Evolutionary conservation across 2,797 vertebrate species (phyloP).

Genomic region (Mergus octosetaceus): DNA sequence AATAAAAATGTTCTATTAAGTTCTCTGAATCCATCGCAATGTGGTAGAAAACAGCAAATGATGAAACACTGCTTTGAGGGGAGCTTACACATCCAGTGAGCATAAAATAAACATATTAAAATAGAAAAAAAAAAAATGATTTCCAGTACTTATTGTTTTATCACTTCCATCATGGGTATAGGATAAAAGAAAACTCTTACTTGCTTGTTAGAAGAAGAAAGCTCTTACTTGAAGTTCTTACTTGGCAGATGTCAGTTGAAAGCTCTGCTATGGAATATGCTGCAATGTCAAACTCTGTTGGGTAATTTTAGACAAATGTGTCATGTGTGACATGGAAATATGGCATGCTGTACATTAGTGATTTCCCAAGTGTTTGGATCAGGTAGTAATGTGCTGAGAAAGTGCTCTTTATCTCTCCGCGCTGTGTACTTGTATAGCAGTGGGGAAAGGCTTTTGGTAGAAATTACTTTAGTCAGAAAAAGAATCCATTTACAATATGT

Average conservation of each 20-base stretch:
- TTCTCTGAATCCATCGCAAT: constrained; percentile 53
- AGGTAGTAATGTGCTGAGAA: constrained; percentile 89
- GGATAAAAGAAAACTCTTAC: constrained; percentile 87
- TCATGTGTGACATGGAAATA: constrained; percentile 90
- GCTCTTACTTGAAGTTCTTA: constrained; percentile 80
- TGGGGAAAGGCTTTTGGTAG: constrained; percentile 83
- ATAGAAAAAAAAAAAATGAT: not conserved
- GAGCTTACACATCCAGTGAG: constrained; percentile 60
- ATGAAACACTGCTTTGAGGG: constrained; percentile 62
- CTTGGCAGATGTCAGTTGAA: constrained; percentile 85
- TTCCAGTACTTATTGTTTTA: constrained; percentile 81
- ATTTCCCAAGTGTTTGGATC: constrained; percentile 87
- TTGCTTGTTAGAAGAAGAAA: constrained; percentile 84
- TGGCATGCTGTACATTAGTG: constrained; percentile 91
- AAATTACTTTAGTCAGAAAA: constrained; percentile 94
- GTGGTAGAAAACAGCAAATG: constrained; percentile 34
- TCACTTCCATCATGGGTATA: constrained; percentile 80
- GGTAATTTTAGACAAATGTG: constrained; percentile 89
- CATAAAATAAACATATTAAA: constrained; percentile 79
- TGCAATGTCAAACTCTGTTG: constrained; percentile 90
- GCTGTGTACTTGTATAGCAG: constrained; percentile 85
- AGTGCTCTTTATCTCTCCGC: constrained; percentile 91
- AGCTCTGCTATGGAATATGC: constrained; percentile 81
- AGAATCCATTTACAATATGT: constrained; percentile 98
- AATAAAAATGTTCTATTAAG: constrained; percentile 58